Conservation (phyloP, 2,888 invertebrate species). For the Limenitis camilla region DNA sequence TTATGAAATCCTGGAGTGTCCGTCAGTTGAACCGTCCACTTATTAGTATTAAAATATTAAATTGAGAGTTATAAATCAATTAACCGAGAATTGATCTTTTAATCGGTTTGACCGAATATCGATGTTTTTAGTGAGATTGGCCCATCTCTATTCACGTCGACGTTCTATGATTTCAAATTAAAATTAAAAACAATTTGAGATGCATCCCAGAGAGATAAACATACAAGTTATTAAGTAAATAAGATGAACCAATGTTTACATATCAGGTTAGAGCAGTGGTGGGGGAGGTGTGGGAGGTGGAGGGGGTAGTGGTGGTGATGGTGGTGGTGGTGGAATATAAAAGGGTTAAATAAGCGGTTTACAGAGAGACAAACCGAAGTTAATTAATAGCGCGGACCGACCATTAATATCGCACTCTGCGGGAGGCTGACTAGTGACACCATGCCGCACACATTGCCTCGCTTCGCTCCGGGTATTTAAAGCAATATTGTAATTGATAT, state of each 20-base stretch:
- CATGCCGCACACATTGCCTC: neutral
- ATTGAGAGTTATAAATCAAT: conserved; percentile 22
- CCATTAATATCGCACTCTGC: conserved; percentile 43
- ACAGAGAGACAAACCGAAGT: conserved; percentile 33
- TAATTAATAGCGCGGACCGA: conserved; percentile 45
- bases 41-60: too few relatives aligned
- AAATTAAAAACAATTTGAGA: too few relatives aligned
- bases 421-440: conserved; percentile 30
- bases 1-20: too few relatives aligned
- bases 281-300: too few relatives aligned
- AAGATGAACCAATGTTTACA: conserved; percentile 2
- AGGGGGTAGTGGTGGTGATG: neutral
- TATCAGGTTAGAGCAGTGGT: conserved; percentile 9
- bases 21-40: too few relatives aligned
- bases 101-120: conserved; percentile 9
- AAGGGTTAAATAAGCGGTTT: conserved; percentile 20
- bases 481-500: neutral
- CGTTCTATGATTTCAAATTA: too few relatives aligned
- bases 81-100: conserved; percentile 19
- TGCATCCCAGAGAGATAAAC: neutral
- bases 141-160: too few relatives aligned
- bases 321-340: conserved; percentile 7
- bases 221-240: neutral
- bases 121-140: too few relatives aligned
- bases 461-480: neutral